Conservation (phyloP, 2,888 invertebrate species). For the Hydrotaea cyrtoneurina region DNA sequence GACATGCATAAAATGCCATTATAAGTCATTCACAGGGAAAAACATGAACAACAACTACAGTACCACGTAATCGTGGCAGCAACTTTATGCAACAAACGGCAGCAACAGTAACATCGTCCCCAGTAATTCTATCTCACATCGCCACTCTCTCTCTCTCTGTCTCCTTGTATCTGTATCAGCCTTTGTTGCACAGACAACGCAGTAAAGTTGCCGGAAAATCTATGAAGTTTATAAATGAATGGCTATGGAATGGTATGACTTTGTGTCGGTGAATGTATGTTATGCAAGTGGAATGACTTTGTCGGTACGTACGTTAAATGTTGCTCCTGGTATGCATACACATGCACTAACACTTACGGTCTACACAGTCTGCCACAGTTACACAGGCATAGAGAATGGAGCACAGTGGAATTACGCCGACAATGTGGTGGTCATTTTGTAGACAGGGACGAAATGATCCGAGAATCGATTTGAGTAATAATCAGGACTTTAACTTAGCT, state of each 20-base stretch:
- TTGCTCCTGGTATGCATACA: background rate
- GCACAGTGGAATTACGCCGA: too few relatives aligned
- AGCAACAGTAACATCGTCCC: conserved; percentile 8
- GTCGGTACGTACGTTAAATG: conserved; percentile 20
- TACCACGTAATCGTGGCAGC: background rate
- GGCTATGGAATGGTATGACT: background rate
- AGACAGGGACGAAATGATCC: too few relatives aligned
- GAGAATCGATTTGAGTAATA: too few relatives aligned
- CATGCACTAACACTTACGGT: background rate
- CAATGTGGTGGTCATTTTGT: too few relatives aligned
- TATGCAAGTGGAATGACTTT: conserved; percentile 1
- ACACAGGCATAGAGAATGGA: background rate
- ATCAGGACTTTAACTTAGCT: too few relatives aligned
- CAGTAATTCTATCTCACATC: too few relatives aligned
- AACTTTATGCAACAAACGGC: background rate
- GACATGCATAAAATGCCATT: background rate
- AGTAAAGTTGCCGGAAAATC: conserved; percentile 39
- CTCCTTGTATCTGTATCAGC: too few relatives aligned
- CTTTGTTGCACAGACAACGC: conserved; percentile 4
- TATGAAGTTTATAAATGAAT: conserved; percentile 50
- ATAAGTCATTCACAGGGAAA: conserved; percentile 8
- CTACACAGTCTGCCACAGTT: too few relatives aligned
- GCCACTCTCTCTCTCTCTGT: background rate
- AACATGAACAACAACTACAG: background rate
- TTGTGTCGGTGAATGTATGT: background rate